These are phyloP conservation scores for Phoebastria nigripes DNA, from an alignment of 2,797 vertebrate genomes.

Conservation along the genomic window DNA sequence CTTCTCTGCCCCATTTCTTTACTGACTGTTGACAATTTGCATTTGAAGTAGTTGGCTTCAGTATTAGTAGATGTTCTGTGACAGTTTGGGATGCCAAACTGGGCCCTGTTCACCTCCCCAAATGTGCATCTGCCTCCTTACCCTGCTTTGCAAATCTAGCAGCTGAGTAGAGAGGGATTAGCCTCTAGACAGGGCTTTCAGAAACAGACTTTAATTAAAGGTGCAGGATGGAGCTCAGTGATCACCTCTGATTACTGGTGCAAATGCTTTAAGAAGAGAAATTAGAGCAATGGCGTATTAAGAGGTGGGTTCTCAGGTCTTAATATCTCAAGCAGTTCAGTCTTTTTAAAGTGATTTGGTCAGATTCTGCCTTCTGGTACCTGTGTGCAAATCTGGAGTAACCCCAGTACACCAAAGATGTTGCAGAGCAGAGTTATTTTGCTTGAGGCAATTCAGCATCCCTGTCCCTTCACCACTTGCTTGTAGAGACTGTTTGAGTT, in stretches of 20 bases:
- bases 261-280: slow-evolving; percentile 66
- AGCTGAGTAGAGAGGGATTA: slow-evolving; percentile 47
- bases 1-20: background rate
- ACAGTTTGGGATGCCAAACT: background rate
- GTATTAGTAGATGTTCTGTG: background rate
- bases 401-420: background rate
- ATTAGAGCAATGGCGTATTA: slow-evolving; percentile 69
- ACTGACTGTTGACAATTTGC: background rate
- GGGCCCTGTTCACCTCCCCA: background rate
- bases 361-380: slow-evolving; percentile 7
- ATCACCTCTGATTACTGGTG: slow-evolving; percentile 59
- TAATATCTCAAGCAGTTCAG: slow-evolving; percentile 46
- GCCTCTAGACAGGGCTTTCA: slow-evolving; percentile 47
- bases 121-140: background rate
- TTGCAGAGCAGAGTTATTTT: background rate
- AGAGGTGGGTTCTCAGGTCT: slow-evolving; percentile 35
- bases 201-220: slow-evolving; percentile 63
- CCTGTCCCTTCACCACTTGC: background rate
- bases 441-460: background rate
- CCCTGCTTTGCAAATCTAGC: slow-evolving; percentile 10
- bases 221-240: slow-evolving; percentile 28
- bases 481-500: background rate
- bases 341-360: slow-evolving; percentile 26
- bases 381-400: background rate
- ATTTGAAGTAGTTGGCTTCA: background rate